A percentile compares a stretch with the other conserved stretches of the same genome.
Evolutionary conservation across 2,888 invertebrate genomes (phyloP).

Genomic region (Steinernema scapterisci): DNA sequence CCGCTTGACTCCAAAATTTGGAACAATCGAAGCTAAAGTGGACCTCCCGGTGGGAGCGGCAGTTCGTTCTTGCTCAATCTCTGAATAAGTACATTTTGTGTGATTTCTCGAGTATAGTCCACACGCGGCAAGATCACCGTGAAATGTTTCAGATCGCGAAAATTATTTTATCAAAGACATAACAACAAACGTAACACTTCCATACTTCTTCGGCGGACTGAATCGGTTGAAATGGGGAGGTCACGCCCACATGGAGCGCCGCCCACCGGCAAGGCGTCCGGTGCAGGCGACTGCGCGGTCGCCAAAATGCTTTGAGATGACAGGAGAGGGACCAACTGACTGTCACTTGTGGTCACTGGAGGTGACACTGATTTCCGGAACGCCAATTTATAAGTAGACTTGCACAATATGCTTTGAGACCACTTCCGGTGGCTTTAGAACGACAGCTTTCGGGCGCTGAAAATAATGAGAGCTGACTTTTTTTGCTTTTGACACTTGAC

Average conservation of each 20-base stretch:
- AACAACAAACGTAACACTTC: conserved; percentile 28
- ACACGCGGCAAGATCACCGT: not conserved
- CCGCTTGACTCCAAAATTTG: not conserved
- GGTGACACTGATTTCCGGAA: no score
- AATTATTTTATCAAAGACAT: not conserved
- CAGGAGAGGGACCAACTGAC: conserved; percentile 9
- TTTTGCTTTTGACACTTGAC: no score
- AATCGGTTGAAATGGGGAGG: not conserved
- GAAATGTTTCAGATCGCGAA: not conserved
- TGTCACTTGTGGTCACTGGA: not conserved
- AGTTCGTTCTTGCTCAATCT: not conserved
- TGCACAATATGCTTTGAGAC: no score
- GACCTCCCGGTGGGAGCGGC: conserved; percentile 24
- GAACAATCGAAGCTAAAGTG: conserved; percentile 20
- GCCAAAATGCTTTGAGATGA: not conserved
- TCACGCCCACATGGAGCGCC: conserved; percentile 4
- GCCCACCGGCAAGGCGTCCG: conserved; percentile 10
- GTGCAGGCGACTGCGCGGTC: not conserved
- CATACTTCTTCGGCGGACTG: conserved; percentile 6
- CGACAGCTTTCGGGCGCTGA: no score
- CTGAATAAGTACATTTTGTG: conserved; percentile 6
- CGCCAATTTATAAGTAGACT: no score
- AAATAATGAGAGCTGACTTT: no score
- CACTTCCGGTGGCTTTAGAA: no score
- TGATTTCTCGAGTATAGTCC: not conserved